These are phyloP conservation scores for Platanista minor DNA, from an alignment of 2,113 vertebrate species.

Conservation along the genomic window DNA sequence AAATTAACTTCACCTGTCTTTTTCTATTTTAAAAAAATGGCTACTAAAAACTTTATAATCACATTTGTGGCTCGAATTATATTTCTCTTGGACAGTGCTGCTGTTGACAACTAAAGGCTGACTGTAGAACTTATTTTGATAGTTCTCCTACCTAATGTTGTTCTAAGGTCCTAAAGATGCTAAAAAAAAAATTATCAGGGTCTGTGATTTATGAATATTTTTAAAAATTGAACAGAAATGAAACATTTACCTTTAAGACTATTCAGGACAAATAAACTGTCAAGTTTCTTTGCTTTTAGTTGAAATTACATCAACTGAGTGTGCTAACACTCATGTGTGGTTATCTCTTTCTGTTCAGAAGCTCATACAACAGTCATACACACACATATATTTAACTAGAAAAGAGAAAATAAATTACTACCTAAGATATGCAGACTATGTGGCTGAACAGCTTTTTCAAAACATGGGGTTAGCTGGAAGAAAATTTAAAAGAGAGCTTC, in stretches of 20 bases:
- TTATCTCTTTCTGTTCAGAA: not conserved
- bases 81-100: not conserved
- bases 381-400: not conserved
- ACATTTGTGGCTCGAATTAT: not conserved
- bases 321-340: not conserved
- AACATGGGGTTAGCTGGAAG: not conserved
- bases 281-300: slow-evolving; percentile 13
- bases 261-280: not conserved
- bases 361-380: not conserved
- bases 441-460: slow-evolving; percentile 10
- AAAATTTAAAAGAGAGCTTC: not conserved
- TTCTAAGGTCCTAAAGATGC: not conserved
- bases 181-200: not conserved
- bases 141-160: not conserved
- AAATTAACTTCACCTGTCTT: not conserved
- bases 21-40: not conserved
- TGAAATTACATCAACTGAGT: not conserved
- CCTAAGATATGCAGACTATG: not conserved
- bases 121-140: not conserved
- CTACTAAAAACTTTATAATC: not conserved
- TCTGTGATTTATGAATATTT: not conserved
- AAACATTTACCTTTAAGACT: not conserved
- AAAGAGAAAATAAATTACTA: not conserved
- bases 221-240: not conserved
- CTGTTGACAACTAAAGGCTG: not conserved